phyloP scores from a whole-genome alignment of 2,113 vertebrate species.

The Spea multiplicata region DNA sequence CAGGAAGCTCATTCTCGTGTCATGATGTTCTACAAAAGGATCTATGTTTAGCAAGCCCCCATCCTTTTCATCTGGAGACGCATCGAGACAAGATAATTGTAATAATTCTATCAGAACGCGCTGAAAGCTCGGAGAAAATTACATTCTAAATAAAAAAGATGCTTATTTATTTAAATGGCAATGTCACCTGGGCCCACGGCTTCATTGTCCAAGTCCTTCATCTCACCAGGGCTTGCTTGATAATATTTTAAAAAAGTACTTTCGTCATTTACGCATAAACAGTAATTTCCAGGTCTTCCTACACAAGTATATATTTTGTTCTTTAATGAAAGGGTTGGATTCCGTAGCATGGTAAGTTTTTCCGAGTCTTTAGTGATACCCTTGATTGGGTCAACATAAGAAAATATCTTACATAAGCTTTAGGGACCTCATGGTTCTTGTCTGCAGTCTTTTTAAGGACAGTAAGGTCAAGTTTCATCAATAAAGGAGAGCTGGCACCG shows the following conservation, averaged over 20 bases:
- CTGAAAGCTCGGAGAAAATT: slow-evolving; percentile 42
- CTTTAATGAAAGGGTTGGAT: too few relatives aligned
- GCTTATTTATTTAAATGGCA: slow-evolving; percentile 34
- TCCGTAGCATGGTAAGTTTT: too few relatives aligned
- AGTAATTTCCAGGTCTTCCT: too few relatives aligned
- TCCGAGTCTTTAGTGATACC: too few relatives aligned
- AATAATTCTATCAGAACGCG: slow-evolving; percentile 42
- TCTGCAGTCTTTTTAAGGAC: too few relatives aligned
- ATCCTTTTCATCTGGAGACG: slow-evolving; percentile 44
- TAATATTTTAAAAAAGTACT: not conserved
- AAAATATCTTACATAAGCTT: too few relatives aligned
- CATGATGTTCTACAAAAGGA: slow-evolving; percentile 35
- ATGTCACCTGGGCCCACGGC: slow-evolving; percentile 30
- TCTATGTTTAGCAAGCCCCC: slow-evolving; percentile 41
- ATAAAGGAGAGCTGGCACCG: too few relatives aligned
- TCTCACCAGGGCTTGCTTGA: not conserved
- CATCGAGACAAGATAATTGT: slow-evolving; percentile 47
- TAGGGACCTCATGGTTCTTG: too few relatives aligned
- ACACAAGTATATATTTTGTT: too few relatives aligned
- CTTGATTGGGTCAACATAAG: too few relatives aligned
- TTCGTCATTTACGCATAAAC: not conserved
- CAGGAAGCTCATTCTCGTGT: slow-evolving; percentile 38
- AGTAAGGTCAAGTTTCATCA: too few relatives aligned
- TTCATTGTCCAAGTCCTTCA: slow-evolving; percentile 1
- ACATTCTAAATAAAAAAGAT: slow-evolving; percentile 37